These are phyloP conservation scores for Drosophila eohydei DNA, from an alignment of 2,888 invertebrate species.

Conservation along the genomic window DNA sequence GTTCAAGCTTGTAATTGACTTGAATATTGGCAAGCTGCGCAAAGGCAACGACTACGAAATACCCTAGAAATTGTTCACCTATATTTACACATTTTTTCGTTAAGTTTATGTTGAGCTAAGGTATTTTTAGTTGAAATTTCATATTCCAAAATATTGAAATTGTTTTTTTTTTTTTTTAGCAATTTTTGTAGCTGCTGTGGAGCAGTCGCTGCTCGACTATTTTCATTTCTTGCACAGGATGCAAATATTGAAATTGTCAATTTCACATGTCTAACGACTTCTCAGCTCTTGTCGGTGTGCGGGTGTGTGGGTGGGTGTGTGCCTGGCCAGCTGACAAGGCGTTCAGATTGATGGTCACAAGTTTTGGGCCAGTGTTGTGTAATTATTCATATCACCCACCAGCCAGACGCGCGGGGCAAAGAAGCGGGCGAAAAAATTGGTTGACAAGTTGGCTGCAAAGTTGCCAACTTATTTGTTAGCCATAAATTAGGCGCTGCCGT, in stretches of 20 bases:
- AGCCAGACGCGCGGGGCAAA: slow-evolving; percentile 1
- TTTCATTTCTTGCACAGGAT: slow-evolving; percentile 26
- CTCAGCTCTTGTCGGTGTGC: not conserved
- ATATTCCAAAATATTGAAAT: not conserved
- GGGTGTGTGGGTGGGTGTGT: slow-evolving; percentile 7
- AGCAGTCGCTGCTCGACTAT: not conserved
- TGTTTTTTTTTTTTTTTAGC: not conserved
- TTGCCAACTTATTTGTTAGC: slow-evolving; percentile 72
- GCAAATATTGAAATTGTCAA: slow-evolving; percentile 42
- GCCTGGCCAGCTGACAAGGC: slow-evolving; percentile 41
- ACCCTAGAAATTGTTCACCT: slow-evolving; percentile 24
- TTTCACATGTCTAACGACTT: slow-evolving; percentile 14
- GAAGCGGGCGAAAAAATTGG: slow-evolving; percentile 27
- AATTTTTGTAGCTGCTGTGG: not conserved
- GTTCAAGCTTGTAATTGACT: slow-evolving; percentile 84
- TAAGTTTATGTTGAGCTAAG: too few species aligned
- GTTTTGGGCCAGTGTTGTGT: slow-evolving; percentile 44
- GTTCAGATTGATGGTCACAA: slow-evolving; percentile 81
- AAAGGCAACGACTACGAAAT: slow-evolving; percentile 8
- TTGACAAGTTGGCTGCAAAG: slow-evolving; percentile 59
- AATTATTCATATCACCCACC: slow-evolving; percentile 67
- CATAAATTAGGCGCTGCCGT: slow-evolving; percentile 66
- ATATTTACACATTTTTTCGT: too few species aligned
- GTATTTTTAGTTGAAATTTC: not conserved
- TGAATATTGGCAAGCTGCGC: slow-evolving; percentile 35